Evolutionary conservation across 2,888 invertebrate species (phyloP).

Genomic region (Camponotus fellah): DNA sequence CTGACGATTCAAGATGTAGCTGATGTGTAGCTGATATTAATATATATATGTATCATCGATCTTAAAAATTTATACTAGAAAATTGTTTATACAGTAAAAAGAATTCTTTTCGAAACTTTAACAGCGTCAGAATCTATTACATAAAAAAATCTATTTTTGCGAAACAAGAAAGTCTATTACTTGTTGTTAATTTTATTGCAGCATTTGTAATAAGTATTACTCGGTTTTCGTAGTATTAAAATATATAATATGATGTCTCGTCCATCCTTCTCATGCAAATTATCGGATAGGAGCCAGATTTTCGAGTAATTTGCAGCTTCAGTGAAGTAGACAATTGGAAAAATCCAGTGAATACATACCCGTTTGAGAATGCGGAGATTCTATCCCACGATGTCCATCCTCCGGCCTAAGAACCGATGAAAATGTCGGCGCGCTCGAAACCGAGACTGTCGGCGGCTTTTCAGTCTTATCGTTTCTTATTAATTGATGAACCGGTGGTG

Average conservation of each 20-base stretch:
- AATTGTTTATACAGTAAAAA: not conserved
- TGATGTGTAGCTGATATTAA: not conserved
- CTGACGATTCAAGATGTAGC: not conserved
- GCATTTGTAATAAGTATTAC: conserved; percentile 5
- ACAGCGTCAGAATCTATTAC: not conserved
- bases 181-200: not conserved
- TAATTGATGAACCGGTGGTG: conserved; percentile 85
- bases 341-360: conserved; percentile 77
- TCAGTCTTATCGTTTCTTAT: conserved; percentile 86
- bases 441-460: conserved; percentile 84
- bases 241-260: conserved; percentile 3
- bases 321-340: not conserved
- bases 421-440: conserved; percentile 84
- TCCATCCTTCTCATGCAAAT: conserved; percentile 17
- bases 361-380: conserved; percentile 85
- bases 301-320: conserved; percentile 25
- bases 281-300: not conserved
- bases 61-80: not conserved
- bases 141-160: not conserved
- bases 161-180: not conserved
- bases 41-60: not conserved
- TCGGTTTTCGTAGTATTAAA: not conserved
- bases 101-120: not conserved
- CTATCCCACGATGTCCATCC: conserved; percentile 84
- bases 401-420: conserved; percentile 85